Evolutionary conservation across 2,888 invertebrate genomes (phyloP).

Genomic region (Campopleginae sp.): DNA sequence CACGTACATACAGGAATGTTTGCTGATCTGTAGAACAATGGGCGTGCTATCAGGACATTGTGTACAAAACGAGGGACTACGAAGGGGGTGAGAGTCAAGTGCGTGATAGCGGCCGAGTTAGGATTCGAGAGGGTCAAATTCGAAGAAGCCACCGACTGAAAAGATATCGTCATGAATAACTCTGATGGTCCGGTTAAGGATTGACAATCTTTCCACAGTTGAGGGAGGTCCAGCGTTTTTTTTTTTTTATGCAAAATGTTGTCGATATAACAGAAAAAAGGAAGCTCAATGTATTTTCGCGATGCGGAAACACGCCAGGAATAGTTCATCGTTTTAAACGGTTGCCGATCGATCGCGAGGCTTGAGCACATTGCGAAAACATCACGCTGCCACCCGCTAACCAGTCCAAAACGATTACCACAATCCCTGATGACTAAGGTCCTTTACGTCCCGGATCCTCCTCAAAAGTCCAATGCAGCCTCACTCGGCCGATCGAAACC

Average conservation of each 20-base stretch:
- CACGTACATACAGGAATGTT: slow-evolving; percentile 3
- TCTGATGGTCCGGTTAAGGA: not conserved
- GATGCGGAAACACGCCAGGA: not conserved
- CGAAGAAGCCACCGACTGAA: no score
- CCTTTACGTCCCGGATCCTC: not conserved
- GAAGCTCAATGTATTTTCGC: not conserved
- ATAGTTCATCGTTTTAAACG: not conserved
- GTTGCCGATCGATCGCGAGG: not conserved
- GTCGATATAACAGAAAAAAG: not conserved
- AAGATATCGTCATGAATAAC: no score
- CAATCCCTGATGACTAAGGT: not conserved
- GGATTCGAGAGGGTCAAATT: slow-evolving; percentile 7
- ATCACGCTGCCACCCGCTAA: not conserved
- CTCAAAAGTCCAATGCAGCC: not conserved
- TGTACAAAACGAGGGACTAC: not conserved
- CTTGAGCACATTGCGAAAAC: not conserved
- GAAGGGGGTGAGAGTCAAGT: not conserved
- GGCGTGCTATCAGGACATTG: not conserved
- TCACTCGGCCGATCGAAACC: not conserved
- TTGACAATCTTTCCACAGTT: not conserved
- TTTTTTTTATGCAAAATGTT: not conserved
- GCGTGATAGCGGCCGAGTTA: slow-evolving; percentile 6
- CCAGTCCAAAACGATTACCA: not conserved
- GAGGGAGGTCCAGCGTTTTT: not conserved
- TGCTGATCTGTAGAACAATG: slow-evolving; percentile 20